phyloP scores from a whole-genome alignment of 2,888 invertebrate species.

The Drosophila yooni region DNA sequence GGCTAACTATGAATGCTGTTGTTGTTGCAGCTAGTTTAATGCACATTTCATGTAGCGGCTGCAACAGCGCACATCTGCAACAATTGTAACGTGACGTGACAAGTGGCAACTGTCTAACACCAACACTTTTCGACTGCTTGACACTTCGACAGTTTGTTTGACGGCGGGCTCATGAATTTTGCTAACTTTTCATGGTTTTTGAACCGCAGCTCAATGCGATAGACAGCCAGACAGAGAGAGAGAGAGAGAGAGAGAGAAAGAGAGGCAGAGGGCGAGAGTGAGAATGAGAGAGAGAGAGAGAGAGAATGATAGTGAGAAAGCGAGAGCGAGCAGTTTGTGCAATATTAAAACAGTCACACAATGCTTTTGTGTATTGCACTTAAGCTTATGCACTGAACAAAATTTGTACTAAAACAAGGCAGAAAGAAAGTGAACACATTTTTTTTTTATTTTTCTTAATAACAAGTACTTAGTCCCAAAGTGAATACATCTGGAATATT shows the following conservation, averaged over 20 bases:
- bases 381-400: background rate
- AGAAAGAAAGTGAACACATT: background rate
- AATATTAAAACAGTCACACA: conserved; percentile 55
- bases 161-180: conserved; percentile 63
- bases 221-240: conserved; percentile 5
- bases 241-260: background rate
- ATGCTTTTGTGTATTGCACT: conserved; percentile 11
- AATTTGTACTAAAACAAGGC: background rate
- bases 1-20: conserved; percentile 24
- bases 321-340: conserved; percentile 30
- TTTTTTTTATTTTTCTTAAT: background rate
- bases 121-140: conserved; percentile 49
- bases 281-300: background rate
- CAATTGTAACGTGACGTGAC: conserved; percentile 42
- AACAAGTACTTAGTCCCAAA: background rate
- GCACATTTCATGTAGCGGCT: conserved; percentile 59
- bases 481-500: background rate
- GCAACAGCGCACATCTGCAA: conserved; percentile 46
- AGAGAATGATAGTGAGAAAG: too few species aligned
- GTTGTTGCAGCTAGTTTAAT: conserved; percentile 53
- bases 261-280: background rate
- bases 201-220: conserved; percentile 45
- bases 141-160: conserved; percentile 72
- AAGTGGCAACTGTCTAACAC: conserved; percentile 51
- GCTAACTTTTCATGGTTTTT: conserved; percentile 48